phyloP scores from a whole-genome alignment of 1,140 invertebrate species.

The Thaumetopoea pityocampa region DNA sequence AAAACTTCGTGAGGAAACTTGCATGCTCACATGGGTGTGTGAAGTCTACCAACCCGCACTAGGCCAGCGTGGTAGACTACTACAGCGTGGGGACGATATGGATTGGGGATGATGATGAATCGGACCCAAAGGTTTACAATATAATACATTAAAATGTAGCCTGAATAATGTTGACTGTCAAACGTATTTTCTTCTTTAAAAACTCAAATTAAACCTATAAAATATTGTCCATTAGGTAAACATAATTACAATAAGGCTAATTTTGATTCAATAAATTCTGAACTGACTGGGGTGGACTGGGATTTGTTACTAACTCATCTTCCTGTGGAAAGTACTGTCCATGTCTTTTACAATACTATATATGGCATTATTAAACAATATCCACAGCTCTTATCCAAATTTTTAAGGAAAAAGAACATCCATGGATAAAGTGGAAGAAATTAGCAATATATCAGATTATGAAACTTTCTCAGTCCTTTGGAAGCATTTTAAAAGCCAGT shows the following conservation, averaged over 20 bases:
- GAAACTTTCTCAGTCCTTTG: slow-evolving; percentile 17
- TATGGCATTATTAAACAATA: too few species aligned
- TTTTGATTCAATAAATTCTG: not conserved
- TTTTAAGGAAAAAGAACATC: slow-evolving; percentile 15
- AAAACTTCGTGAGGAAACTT: too few species aligned
- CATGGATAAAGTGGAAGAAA: slow-evolving; percentile 25
- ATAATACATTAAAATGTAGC: too few species aligned
- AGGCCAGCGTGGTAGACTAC: too few species aligned
- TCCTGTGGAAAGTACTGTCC: not conserved
- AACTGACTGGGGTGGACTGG: not conserved
- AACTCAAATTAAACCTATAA: not conserved
- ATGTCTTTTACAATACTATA: not conserved
- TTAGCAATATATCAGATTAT: slow-evolving; percentile 13
- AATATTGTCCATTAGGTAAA: not conserved
- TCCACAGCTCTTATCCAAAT: slow-evolving; percentile 11
- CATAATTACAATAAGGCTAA: not conserved
- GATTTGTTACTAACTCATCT: not conserved
- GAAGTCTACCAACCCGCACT: too few species aligned
- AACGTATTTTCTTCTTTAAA: not conserved
- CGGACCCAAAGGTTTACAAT: too few species aligned
- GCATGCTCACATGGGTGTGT: too few species aligned
- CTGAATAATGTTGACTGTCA: not conserved
- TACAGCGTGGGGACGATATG: too few species aligned
- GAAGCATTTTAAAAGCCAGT: slow-evolving; percentile 9
- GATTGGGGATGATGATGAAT: too few species aligned